phyloP scores from a whole-genome alignment of 1,140 invertebrate genomes.

The Spodoptera litura region DNA sequence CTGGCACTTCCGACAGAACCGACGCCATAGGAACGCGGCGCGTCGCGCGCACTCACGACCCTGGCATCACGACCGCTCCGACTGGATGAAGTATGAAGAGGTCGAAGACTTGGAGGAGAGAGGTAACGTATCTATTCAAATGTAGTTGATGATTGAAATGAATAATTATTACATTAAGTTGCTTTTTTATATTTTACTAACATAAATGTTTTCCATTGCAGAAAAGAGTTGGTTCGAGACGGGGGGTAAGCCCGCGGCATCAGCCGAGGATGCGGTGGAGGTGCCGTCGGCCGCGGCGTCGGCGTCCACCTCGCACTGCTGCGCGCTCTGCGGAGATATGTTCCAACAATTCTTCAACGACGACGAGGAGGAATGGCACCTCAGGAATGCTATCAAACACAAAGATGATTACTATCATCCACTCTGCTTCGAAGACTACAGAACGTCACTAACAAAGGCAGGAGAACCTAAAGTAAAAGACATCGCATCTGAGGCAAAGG shows the following conservation, averaged over 20 bases:
- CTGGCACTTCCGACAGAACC: slow-evolving; percentile 98
- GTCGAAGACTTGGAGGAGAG: slow-evolving; percentile 96
- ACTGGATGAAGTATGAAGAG: slow-evolving; percentile 98
- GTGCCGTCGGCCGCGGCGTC: slow-evolving; percentile 89
- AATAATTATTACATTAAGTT: too few species aligned
- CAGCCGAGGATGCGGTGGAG: slow-evolving; percentile 68
- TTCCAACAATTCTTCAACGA: slow-evolving; percentile 98
- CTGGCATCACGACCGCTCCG: slow-evolving; percentile 96
- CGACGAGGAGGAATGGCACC: slow-evolving; percentile 98
- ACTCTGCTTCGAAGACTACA: slow-evolving; percentile 95
- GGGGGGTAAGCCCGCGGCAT: slow-evolving; percentile 70
- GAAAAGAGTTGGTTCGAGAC: slow-evolving; percentile 96
- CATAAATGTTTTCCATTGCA: slow-evolving; percentile 68
- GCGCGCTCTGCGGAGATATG: slow-evolving; percentile 95
- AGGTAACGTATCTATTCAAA: slow-evolving; percentile 86
- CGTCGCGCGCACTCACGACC: slow-evolving; percentile 93
- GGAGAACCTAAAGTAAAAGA: slow-evolving; percentile 56
- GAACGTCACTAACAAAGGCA: slow-evolving; percentile 83
- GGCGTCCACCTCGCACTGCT: slow-evolving; percentile 88
- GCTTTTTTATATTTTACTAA: not conserved
- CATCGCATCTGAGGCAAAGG: slow-evolving; percentile 48
- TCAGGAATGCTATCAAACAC: slow-evolving; percentile 92
- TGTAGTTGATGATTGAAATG: not conserved
- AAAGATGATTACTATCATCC: slow-evolving; percentile 96
- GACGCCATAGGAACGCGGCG: slow-evolving; percentile 93